Base-by-base conservation (phyloP, 2,797 vertebrate species). In the Pelobates cultripes region DNA sequence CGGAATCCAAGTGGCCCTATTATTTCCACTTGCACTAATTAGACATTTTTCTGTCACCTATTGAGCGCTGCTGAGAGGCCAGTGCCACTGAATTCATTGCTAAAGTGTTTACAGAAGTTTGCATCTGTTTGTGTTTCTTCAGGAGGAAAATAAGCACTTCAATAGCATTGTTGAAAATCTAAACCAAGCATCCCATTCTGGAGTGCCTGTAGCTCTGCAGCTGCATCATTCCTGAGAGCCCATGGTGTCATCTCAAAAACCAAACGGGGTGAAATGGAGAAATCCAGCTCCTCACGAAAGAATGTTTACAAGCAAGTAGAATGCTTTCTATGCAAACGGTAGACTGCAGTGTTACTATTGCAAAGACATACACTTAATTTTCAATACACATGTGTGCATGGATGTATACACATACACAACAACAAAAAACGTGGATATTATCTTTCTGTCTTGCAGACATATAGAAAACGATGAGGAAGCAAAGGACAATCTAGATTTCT, bases 51-150 rank as follows among this genome's bases (percentile, higher is more conserved):
- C 94, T 94, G 93, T 94, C 93, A 92, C 92, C 93, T 89, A 92
- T 93, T 94, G 93, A 94, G 91, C 87, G 91, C 91, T 82, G 90
- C 93, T 93, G 93, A 93, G 93, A 94, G 93, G 94, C 93, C 94
- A 94, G 94, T 94, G 93, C 93, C 92, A 88, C 93, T 92, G 93
- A 94, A 94, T 94, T 95, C 88, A 92, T 93, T 94, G 93, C 92
- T 93, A 94, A 94, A 94, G 93, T 94, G 94, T 94, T 95, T 94
- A 94, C 94, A 94, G 93, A 94, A 94, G 93, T 94, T 94, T 94
- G 93, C 93, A 94, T 94, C 93, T 94, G 93, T 94, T 94, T 94
- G 93, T 93, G 93, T 94, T 92, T 93, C 93, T 93, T 94, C 92
- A 94, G 93, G 93, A 94, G 93, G 94, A 94, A 94, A 95, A 94